Percentiles rank a stretch among this genome's conserved stretches.
These are phyloP conservation scores for Eristalis pertinax DNA, from an alignment of 2,888 invertebrate genomes.

Conservation along the genomic window DNA sequence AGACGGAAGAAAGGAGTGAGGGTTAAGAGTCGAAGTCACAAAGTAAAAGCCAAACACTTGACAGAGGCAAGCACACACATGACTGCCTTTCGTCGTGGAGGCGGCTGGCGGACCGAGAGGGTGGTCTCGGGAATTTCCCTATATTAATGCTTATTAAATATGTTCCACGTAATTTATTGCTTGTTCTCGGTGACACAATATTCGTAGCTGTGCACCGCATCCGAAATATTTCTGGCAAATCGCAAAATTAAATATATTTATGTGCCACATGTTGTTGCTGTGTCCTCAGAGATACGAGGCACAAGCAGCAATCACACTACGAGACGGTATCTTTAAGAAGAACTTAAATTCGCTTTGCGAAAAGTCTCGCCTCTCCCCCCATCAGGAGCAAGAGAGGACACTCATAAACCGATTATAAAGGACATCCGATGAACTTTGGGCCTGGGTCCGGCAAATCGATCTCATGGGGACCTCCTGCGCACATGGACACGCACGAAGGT, in stretches of 20 bases:
- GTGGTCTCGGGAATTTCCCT: conserved; percentile 57
- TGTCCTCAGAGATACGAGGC: conserved; percentile 23
- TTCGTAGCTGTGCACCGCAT: conserved; percentile 47
- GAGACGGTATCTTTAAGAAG: conserved; percentile 45
- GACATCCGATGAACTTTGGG: conserved; percentile 39
- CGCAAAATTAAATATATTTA: conserved; percentile 68
- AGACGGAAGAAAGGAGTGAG: conserved; percentile 11
- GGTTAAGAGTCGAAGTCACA: conserved; percentile 16
- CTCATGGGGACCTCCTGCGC: conserved; percentile 47
- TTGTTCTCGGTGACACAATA: conserved; percentile 69
- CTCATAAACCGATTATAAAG: conserved; percentile 65
- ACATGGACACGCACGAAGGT: conserved; percentile 30
- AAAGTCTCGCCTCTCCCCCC: background rate
- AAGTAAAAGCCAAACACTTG: conserved; percentile 55
- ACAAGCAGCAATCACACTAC: background rate
- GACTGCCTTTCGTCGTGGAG: conserved; percentile 32
- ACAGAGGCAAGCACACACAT: conserved; percentile 52
- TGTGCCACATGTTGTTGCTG: conserved; percentile 69
- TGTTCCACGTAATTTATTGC: conserved; percentile 70
- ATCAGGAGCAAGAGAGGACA: too few relatives aligned
- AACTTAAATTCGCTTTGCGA: conserved; percentile 48
- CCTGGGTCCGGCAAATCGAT: conserved; percentile 36
- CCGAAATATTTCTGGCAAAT: conserved; percentile 64
- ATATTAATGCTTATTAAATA: conserved; percentile 72
- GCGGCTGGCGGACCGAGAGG: background rate